Base-by-base conservation (phyloP, 2,797 vertebrate species). In the Orestias chungarensis region DNA sequence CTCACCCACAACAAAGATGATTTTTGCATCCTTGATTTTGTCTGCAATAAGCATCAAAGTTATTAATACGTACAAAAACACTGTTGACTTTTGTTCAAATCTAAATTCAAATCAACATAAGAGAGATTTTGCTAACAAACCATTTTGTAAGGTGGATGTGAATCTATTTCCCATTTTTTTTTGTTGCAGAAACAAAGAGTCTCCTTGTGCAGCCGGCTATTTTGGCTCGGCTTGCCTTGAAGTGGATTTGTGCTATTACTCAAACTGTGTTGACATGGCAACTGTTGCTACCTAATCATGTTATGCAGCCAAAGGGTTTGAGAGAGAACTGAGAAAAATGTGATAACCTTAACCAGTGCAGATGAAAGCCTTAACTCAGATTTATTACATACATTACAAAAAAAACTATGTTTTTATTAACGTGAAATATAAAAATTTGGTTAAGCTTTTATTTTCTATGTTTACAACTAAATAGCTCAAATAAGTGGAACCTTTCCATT, bases 1-100 rank as follows among this genome's bases (percentile, higher is more conserved):
- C 98, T 99, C 91, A 99, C 98, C 98, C 82, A 99, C 98, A 69
- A 99, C 98, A 3, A 99, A 99, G 94, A 99, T 97, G 94, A 99
- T 99, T 92, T 98, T 99, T 75, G 95, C 91, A 57, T 96, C 93
- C 91, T 99, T 99, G 81, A 99, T 93, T 89, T 99, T 99, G 75
- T 98, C 97, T 99, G 94, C 31, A 90, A 87, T 55, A 9, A 88
- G 29, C 7, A 73, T 0, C 72, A 70, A 75, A 7, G 11, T 76
- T 54, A 11, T n/a, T 0, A 67, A 54, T 33, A 7, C 18, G 14
- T 42, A 64, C 8, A 27, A 4, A 42, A 35, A 12, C 3, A 11
- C 55, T n/a, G 35, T 7, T 25, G 6, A 1, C 3, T 47, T 55
- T 27, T 15, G 15, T 17, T 15, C n/a, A 43, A 8, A 70, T 11